Conservation (phyloP, 2,113 vertebrate species). For the Aptenodytes forsteri region DNA sequence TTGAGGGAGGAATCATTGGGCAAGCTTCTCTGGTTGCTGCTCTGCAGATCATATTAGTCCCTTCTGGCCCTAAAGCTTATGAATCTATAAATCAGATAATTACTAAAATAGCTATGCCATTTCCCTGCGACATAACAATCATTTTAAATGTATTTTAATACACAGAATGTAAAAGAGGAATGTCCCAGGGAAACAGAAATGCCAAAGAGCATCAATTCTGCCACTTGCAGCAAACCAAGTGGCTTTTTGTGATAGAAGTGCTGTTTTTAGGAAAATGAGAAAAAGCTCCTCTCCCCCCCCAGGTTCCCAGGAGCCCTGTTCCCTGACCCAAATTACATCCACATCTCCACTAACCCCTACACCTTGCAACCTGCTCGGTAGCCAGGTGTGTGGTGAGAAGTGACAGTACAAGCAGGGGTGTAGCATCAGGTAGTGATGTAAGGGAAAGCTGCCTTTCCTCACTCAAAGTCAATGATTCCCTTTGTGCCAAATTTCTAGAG, state of each 20-base stretch:
- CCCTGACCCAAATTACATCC: background rate
- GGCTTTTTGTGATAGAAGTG: background rate
- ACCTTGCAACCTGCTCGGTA: background rate
- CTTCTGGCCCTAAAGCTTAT: conserved; percentile 3
- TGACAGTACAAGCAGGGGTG: background rate
- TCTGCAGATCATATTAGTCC: background rate
- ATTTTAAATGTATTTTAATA: background rate
- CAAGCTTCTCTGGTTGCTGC: background rate
- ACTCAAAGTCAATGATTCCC: rapidly evolving
- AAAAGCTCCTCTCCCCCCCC: rapidly evolving
- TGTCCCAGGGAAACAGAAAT: background rate
- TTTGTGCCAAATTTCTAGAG: background rate
- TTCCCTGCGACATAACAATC: background rate
- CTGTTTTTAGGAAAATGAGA: background rate
- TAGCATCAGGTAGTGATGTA: rapidly evolving
- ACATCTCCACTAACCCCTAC: background rate
- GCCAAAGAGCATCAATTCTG: background rate
- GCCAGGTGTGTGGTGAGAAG: background rate
- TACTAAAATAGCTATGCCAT: conserved; percentile 4
- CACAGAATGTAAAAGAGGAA: background rate
- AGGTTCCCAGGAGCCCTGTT: background rate
- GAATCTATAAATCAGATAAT: conserved; percentile 29
- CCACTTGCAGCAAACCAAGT: background rate
- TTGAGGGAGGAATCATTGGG: background rate
- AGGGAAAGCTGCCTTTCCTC: background rate